Conservation (phyloP, 2,888 invertebrate genomes). For the Lutraria lutraria region DNA sequence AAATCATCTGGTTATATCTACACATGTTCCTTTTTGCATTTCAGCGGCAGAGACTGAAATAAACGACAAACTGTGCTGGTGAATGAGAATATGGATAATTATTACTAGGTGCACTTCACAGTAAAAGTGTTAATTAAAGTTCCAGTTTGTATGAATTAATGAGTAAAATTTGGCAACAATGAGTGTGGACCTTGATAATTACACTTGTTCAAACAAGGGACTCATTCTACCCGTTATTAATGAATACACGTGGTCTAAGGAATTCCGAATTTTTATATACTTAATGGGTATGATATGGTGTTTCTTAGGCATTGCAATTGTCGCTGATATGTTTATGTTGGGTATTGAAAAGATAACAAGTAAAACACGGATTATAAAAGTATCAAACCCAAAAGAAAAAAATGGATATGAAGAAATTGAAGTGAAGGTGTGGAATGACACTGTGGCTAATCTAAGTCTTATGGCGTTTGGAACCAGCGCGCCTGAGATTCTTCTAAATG, state of each 20-base stretch:
- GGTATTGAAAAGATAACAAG: constrained; percentile 89
- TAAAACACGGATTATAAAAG: constrained; percentile 87
- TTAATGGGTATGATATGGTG: constrained; percentile 88
- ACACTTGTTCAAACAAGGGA: constrained; percentile 83
- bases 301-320: constrained; percentile 89
- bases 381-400: constrained; percentile 77
- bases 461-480: constrained; percentile 89
- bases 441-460: constrained; percentile 89
- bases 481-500: constrained; percentile 88
- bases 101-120: too few species aligned
- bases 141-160: not conserved
- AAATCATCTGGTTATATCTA: too few species aligned
- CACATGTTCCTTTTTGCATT: not conserved
- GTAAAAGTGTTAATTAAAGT: not conserved
- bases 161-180: constrained; percentile 18
- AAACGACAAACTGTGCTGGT: not conserved
- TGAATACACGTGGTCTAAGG: constrained; percentile 88
- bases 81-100: not conserved
- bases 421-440: constrained; percentile 89
- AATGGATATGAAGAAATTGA: constrained; percentile 87
- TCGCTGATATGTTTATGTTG: constrained; percentile 89
- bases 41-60: not conserved
- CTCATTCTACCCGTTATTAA: constrained; percentile 87
- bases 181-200: constrained; percentile 69
- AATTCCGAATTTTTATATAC: constrained; percentile 87